Percentiles rank a stretch among this genome's conserved stretches.
These are phyloP conservation scores for Maniola jurtina DNA, from an alignment of 1,140 invertebrate species.

Conservation along the genomic window DNA sequence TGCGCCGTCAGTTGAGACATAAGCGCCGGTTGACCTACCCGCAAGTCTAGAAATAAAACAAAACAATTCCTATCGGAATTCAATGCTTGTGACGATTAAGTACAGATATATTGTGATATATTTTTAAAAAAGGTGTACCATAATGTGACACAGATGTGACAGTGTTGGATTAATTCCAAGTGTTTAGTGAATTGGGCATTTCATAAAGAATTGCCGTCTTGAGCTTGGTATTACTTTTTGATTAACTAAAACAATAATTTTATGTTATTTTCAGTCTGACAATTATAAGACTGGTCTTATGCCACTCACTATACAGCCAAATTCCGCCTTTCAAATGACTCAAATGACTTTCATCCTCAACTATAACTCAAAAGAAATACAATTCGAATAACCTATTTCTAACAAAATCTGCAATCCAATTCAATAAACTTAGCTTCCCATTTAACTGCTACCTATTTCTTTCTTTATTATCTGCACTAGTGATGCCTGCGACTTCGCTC, in stretches of 20 bases:
- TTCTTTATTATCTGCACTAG: too few relatives aligned
- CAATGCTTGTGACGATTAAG: constrained; percentile 12
- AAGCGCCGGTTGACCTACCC: constrained; percentile 50
- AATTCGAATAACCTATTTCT: too few relatives aligned
- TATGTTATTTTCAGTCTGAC: too few relatives aligned
- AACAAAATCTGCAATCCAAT: too few relatives aligned
- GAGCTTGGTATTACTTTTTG: constrained; percentile 16
- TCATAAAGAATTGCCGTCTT: constrained; percentile 15
- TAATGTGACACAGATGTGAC: constrained; percentile 26
- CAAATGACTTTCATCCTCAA: too few relatives aligned
- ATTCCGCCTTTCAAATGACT: too few relatives aligned
- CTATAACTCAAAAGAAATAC: too few relatives aligned
- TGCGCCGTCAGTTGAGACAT: constrained; percentile 57
- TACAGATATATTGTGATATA: constrained; percentile 20
- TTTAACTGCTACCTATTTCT: too few relatives aligned
- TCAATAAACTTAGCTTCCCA: too few relatives aligned
- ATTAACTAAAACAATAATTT: not conserved
- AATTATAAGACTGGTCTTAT: too few relatives aligned
- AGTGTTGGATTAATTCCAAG: constrained; percentile 26
- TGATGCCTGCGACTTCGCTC: too few relatives aligned
- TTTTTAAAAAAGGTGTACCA: constrained; percentile 22
- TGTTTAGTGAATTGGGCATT: constrained; percentile 14
- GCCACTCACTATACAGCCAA: too few relatives aligned
- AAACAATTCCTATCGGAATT: constrained; percentile 18
- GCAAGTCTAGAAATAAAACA: constrained; percentile 40